Percentiles rank a stretch among this genome's conserved stretches.
Evolutionary conservation across 2,888 invertebrate species (phyloP).

Genomic region (Pyrrhosoma nymphula): DNA sequence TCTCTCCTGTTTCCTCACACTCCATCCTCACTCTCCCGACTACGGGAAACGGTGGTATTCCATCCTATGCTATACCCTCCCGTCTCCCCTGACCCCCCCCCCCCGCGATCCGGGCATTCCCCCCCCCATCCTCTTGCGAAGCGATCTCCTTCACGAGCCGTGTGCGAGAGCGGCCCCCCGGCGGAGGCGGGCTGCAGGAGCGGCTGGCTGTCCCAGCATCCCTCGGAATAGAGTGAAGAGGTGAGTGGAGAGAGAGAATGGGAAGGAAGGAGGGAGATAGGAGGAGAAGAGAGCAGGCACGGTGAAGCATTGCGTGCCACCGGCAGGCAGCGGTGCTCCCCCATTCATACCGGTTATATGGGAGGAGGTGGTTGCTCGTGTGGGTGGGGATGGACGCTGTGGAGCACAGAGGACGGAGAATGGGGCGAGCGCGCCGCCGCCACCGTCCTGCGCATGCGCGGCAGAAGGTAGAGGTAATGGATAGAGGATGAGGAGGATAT

Average conservation of each 20-base stretch:
- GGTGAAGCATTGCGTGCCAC: conserved; percentile 46
- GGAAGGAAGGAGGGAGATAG: neutral
- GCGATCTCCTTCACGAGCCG: conserved; percentile 24
- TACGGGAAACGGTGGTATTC: neutral
- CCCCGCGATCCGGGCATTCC: neutral
- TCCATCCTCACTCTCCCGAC: neutral
- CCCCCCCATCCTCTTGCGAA: neutral
- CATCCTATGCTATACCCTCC: neutral
- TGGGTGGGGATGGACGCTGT: neutral
- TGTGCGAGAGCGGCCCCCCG: neutral
- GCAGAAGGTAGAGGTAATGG: neutral
- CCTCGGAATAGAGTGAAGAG: conserved; percentile 38
- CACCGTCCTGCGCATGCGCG: conserved; percentile 40
- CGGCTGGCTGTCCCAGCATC: conserved; percentile 25
- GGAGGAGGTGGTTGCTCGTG: neutral
- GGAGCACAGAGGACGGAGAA: neutral
- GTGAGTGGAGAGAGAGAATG: neutral
- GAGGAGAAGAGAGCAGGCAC: neutral
- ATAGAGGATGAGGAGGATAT: neutral
- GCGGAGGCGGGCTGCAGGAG: conserved; percentile 18
- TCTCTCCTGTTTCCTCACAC: conserved; percentile 1
- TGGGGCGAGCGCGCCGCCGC: neutral
- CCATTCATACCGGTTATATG: conserved; percentile 60
- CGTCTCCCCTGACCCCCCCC: too few species aligned
- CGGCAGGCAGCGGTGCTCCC: conserved; percentile 41